These are phyloP conservation scores for Dicrurus megarhynchus DNA, from an alignment of 2,113 vertebrate species.

Conservation along the genomic window DNA sequence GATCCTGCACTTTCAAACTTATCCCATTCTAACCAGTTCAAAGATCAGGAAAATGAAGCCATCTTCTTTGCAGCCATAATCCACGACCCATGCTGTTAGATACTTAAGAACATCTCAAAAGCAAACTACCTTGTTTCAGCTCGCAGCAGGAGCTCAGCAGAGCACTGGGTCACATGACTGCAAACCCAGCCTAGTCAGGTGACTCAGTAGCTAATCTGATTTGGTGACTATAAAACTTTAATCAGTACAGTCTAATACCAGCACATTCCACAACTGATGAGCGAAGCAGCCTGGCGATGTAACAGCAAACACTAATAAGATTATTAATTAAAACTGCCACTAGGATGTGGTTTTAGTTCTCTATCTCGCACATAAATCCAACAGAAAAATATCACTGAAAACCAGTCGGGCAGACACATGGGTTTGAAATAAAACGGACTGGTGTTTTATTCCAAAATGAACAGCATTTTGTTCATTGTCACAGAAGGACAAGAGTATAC, in stretches of 20 bases:
- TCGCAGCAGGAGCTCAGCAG: constrained; percentile 18
- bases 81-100: constrained; percentile 55
- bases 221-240: constrained; percentile 56
- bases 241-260: constrained; percentile 40
- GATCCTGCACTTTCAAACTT: constrained; percentile 46
- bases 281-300: constrained; percentile 35
- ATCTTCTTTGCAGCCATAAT: constrained; percentile 67
- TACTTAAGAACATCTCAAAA: constrained; percentile 64
- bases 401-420: fast-evolving
- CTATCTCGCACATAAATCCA: background rate
- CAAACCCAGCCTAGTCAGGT: constrained; percentile 30
- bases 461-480: background rate
- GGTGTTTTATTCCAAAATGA: background rate
- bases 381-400: background rate
- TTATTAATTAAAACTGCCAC: constrained; percentile 30
- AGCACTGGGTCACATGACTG: constrained; percentile 39
- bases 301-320: constrained; percentile 37
- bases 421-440: background rate
- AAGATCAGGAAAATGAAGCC: constrained; percentile 69
- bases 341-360: background rate
- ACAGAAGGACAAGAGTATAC: background rate
- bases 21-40: constrained; percentile 39
- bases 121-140: constrained; percentile 67
- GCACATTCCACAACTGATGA: constrained; percentile 51
- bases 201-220: constrained; percentile 56